A percentile compares a stretch with the other conserved stretches of the same genome.
phyloP scores from a whole-genome alignment of 2,113 vertebrate species.

The Passer domesticus region DNA sequence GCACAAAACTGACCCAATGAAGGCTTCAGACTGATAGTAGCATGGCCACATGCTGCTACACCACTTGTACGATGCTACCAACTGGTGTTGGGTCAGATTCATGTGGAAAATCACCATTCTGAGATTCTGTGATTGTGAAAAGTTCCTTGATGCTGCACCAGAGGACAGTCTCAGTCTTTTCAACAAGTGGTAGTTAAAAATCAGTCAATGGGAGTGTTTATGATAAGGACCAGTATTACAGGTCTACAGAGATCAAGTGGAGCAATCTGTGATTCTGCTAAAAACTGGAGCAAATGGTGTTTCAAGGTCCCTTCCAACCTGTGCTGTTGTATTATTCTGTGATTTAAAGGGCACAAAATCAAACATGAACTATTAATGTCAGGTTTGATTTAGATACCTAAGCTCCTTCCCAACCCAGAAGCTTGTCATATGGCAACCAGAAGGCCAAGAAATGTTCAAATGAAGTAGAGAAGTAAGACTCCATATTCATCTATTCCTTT shows the following conservation, averaged over 20 bases:
- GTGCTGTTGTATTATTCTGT: neutral
- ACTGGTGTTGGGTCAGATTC: fast-evolving
- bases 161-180: neutral
- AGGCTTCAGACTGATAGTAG: neutral
- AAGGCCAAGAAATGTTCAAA: neutral
- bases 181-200: neutral
- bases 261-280: neutral
- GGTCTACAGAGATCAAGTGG: neutral
- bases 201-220: neutral
- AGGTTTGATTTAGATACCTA: neutral
- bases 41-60: fast-evolving
- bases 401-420: neutral
- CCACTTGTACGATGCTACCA: neutral
- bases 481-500: neutral
- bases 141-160: neutral
- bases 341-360: neutral
- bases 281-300: neutral
- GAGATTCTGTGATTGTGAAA: neutral
- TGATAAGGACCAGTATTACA: neutral
- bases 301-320: neutral
- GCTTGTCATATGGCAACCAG: neutral
- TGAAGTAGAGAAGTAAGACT: neutral
- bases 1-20: neutral
- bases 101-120: neutral
- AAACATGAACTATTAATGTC: neutral